Evolutionary conservation across 1,140 invertebrate genomes (phyloP).

Genomic region (Calycopis cecrops): DNA sequence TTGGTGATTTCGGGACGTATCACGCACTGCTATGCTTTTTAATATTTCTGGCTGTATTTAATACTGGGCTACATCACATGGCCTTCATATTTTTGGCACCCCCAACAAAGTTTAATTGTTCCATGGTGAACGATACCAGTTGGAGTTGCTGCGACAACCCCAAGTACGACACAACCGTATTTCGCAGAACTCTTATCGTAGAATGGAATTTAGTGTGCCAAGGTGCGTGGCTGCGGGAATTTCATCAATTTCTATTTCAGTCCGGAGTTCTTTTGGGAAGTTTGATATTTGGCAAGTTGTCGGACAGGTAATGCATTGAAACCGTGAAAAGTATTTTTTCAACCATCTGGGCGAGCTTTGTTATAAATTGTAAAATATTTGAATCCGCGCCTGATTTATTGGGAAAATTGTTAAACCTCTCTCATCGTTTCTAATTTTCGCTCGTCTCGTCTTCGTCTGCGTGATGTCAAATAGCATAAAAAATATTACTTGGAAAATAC

Average conservation of each 20-base stretch:
- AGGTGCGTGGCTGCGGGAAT: constrained; percentile 76
- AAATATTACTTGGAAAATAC: no score
- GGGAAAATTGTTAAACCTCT: no score
- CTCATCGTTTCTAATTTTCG: no score
- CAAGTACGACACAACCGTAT: constrained; percentile 77
- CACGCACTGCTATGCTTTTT: constrained; percentile 79
- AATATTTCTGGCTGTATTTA: constrained; percentile 80
- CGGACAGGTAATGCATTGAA: constrained; percentile 47
- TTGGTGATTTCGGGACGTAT: constrained; percentile 78
- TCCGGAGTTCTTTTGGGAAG: constrained; percentile 62
- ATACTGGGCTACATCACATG: constrained; percentile 81
- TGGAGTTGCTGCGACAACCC: constrained; percentile 76
- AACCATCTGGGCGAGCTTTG: no score
- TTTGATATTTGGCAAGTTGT: constrained; percentile 58
- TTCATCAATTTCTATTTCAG: constrained; percentile 77
- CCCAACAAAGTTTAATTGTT: constrained; percentile 63
- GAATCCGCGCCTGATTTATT: no score
- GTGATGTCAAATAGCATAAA: no score
- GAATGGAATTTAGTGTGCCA: constrained; percentile 86
- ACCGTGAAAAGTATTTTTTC: no score
- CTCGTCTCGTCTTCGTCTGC: no score
- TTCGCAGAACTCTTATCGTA: constrained; percentile 81
- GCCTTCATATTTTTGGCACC: constrained; percentile 80
- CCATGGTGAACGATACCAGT: constrained; percentile 30
- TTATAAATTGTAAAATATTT: no score